phyloP scores from a whole-genome alignment of 2,797 vertebrate species.

The Acanthurus lineatus region DNA sequence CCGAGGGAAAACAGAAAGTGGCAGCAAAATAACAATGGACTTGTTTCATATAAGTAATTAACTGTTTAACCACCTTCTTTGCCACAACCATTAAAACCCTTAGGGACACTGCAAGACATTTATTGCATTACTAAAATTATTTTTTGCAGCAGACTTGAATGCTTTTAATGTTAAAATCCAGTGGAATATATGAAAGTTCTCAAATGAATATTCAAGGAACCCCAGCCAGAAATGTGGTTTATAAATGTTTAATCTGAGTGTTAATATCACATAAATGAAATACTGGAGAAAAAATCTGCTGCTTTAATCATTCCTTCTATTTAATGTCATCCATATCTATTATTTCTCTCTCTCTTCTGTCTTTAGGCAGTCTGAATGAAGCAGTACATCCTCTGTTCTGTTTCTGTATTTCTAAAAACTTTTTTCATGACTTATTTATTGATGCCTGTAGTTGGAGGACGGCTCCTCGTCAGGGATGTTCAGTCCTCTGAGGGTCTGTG shows the following conservation, averaged over 20 bases:
- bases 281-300: background rate
- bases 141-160: background rate
- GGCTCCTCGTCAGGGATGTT: conserved; percentile 52
- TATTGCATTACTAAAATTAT: conserved; percentile 9
- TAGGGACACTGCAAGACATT: background rate
- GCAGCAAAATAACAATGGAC: background rate
- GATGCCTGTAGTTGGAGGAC: conserved; percentile 47
- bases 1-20: background rate
- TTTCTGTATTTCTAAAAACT: conserved; percentile 64
- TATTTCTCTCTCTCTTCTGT: conserved; percentile 32
- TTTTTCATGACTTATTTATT: conserved; percentile 81
- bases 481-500: conserved; percentile 51
- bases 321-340: conserved; percentile 38
- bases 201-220: conserved; percentile 36
- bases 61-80: background rate
- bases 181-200: conserved; percentile 13
- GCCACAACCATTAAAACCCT: background rate
- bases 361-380: conserved; percentile 60
- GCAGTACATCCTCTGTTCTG: conserved; percentile 36
- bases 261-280: conserved; percentile 52
- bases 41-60: conserved; percentile 2
- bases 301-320: conserved; percentile 52
- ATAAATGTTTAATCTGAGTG: conserved; percentile 66
- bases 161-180: conserved; percentile 26
- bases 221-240: conserved; percentile 33